A percentile compares a stretch with the other conserved stretches of the same genome.
phyloP scores from a whole-genome alignment of 1,140 invertebrate genomes.

The Stenopsyche tienmushanensis region DNA sequence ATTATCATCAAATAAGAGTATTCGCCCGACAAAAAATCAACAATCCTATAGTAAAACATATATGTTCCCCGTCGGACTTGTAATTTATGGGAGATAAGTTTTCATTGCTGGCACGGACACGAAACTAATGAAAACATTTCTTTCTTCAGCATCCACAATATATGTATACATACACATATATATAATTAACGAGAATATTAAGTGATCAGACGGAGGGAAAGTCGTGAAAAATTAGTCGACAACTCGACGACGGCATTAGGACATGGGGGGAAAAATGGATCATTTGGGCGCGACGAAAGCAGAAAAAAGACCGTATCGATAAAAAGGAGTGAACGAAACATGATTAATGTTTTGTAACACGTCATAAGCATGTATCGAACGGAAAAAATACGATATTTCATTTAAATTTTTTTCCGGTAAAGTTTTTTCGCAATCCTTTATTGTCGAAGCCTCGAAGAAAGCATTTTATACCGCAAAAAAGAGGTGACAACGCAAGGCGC shows the following conservation, averaged over 20 bases:
- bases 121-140: too few species aligned
- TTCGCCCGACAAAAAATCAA: too few species aligned
- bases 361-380: not conserved
- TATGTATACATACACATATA: too few species aligned
- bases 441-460: not conserved
- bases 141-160: too few species aligned
- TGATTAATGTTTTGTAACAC: not conserved
- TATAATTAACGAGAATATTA: too few species aligned
- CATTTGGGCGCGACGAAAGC: not conserved
- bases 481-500: not conserved
- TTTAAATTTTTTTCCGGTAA: not conserved
- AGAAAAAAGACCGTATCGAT: not conserved
- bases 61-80: too few species aligned
- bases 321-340: not conserved
- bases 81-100: too few species aligned
- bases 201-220: too few species aligned
- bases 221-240: too few species aligned
- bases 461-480: not conserved
- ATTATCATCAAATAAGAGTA: too few species aligned
- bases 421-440: not conserved
- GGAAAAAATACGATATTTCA: not conserved
- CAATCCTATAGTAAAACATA: too few species aligned
- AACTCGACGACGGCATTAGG: not conserved
- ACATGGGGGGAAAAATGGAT: not conserved
- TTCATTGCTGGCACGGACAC: too few species aligned